Evolutionary conservation across 2,797 vertebrate species (phyloP), one percentile per base, ranked within the genome.

Genomic region (Cryptoprocta ferox): DNA sequence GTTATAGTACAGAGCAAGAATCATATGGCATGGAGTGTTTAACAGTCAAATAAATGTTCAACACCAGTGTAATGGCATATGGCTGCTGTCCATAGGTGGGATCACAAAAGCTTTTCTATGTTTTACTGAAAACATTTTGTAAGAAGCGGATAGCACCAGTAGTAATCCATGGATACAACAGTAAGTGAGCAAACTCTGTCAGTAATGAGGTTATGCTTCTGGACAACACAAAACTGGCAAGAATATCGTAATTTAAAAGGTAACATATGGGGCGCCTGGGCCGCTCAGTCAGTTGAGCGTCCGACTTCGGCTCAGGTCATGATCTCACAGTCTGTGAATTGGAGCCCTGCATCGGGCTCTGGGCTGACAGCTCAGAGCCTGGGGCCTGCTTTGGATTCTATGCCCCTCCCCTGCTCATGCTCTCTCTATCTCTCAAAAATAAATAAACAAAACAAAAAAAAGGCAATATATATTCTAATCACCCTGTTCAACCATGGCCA

Each of bases 21-120:
- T 81, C 50, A 16, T 65, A 35, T 4, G 37, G 16, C 16, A 3
- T 35, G 63, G 59, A 71, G 42, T 68, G 14, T 24, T 59, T 75
- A 61, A 71, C 39, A 56, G 89, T 83, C 7, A 90, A 82, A 82
- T 75, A 59, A 68, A 89, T 42, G 50, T 32, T 66, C 35, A 68
- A 2, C n/a, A 30, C 53, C 39, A 39, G 48, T 26, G 32, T 7
- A 82, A 19, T 8, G 11, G 32, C 45, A 26, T 70, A 15, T 73
- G 15, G 32, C 65, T 79, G 8, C 10, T 0, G 3, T 45, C 26
- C 82, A 7, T 70, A 73, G 82, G 21, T 45, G 61, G 56, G 13
- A 32, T 65, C 8, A 89, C 32, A 93, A 82, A 79, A 82, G 24
- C 61, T 89, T 95, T 93, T 88, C 88, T 85, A 91, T n/a, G n/a